Evolutionary conservation across 2,113 vertebrate species (phyloP).

Genomic region (Anas platyrhynchos): DNA sequence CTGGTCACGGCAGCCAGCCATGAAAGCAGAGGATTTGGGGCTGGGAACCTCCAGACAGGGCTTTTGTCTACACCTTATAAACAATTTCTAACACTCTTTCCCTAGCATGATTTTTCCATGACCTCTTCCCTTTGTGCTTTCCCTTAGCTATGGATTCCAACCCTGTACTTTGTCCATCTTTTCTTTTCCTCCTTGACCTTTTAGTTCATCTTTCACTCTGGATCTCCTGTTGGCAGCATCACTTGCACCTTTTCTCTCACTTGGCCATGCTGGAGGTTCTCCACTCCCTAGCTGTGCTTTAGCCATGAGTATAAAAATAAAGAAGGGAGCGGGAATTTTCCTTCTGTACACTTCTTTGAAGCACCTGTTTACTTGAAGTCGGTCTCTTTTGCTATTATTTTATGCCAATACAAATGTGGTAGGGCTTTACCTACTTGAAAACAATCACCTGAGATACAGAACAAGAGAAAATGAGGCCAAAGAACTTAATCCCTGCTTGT

Average conservation of each 20-base stretch:
- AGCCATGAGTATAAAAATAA: background rate
- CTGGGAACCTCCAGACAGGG: background rate
- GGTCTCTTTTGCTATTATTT: background rate
- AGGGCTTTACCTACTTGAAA: background rate
- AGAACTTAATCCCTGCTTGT: background rate
- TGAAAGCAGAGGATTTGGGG: constrained; percentile 26
- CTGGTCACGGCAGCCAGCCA: background rate
- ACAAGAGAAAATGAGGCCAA: background rate
- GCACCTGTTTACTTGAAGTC: background rate
- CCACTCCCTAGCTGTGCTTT: background rate
- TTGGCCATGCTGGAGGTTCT: background rate
- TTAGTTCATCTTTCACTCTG: background rate
- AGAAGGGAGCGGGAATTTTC: background rate
- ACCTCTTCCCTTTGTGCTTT: background rate
- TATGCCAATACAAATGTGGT: background rate
- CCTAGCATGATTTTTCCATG: background rate
- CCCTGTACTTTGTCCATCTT: background rate
- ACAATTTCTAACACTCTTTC: background rate
- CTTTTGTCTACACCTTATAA: background rate
- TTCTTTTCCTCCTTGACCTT: background rate
- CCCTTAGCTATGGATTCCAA: background rate
- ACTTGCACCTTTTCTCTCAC: background rate
- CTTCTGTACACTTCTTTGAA: background rate
- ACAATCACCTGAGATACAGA: background rate
- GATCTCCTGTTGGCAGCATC: background rate